Evolutionary conservation across 2,888 invertebrate species (phyloP).

Genomic region (Sarcophaga subvicina): DNA sequence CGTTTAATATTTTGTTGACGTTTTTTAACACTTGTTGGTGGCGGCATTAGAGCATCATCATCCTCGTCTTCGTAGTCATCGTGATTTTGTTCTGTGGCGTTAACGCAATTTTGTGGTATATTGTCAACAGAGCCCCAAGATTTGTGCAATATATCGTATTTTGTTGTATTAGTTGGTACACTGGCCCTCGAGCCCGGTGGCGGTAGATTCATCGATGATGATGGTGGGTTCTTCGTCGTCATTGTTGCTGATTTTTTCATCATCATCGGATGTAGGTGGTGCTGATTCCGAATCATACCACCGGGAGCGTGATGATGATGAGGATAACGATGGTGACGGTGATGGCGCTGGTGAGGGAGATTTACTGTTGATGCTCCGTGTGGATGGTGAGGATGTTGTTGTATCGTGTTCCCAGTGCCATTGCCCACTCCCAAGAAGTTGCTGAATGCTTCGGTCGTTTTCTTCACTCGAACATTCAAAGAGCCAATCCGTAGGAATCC

Average conservation of each 20-base stretch:
- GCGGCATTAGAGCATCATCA: slow-evolving; percentile 87
- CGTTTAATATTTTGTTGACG: slow-evolving; percentile 85
- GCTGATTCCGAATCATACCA: slow-evolving; percentile 79
- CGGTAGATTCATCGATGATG: slow-evolving; percentile 43
- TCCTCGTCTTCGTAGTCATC: slow-evolving; percentile 34
- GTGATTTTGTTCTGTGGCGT: not conserved
- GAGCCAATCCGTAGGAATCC: slow-evolving; percentile 96
- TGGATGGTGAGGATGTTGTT: slow-evolving; percentile 70
- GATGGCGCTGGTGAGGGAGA: slow-evolving; percentile 82
- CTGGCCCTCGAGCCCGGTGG: slow-evolving; percentile 75
- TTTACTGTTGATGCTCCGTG: slow-evolving; percentile 72
- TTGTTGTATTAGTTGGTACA: slow-evolving; percentile 78
- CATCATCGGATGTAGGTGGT: slow-evolving; percentile 75
- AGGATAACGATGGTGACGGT: slow-evolving; percentile 80
- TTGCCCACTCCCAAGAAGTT: slow-evolving; percentile 92
- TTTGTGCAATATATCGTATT: slow-evolving; percentile 89
- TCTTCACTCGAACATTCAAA: slow-evolving; percentile 94
- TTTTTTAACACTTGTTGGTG: slow-evolving; percentile 86
- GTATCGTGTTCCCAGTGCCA: slow-evolving; percentile 82
- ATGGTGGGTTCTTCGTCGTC: slow-evolving; percentile 67
- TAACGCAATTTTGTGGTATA: slow-evolving; percentile 84
- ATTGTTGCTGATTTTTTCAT: slow-evolving; percentile 69
- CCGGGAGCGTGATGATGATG: slow-evolving; percentile 76
- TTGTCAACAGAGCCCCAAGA: slow-evolving; percentile 96
- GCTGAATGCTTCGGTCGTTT: slow-evolving; percentile 95